Base-by-base conservation (phyloP, 2,888 invertebrate genomes). In the Corbicula japonica region DNA sequence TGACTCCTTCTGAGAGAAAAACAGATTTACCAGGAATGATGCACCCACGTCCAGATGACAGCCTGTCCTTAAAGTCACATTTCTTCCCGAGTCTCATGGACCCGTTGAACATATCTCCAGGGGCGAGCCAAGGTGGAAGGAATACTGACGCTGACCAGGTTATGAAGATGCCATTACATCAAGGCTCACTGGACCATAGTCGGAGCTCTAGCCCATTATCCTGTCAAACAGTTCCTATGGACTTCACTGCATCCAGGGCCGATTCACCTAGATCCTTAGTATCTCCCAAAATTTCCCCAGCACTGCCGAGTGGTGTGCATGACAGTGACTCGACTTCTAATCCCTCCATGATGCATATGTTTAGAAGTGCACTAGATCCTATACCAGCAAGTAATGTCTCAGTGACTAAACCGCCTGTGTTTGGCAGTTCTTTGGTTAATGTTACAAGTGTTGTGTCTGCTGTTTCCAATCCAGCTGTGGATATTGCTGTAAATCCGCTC, bases 81-180 rank as follows among this genome's bases (percentile, higher is more conserved):
- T 80, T 76, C 38, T 80, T 69, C 34, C 69, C 68, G 15, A 70
- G 75, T 28, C 35, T 80, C 35, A 32, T 80, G 48, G 80, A 80
- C 21, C 76, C 80, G 8, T 34, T 76, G 28, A 76, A 68, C 35
- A 61, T 80, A 38, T 80, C 80, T n/a, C 80, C 80, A 32, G 76
- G 76, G 34, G 34, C 73, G 18, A 34, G 72, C 32, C 61, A 75
- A 18, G 34, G 63, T 50, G 68, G 48, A 2, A 63, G 70, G 48
- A 56, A 56, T 35, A 72, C 54, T 21, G 54, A 54, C 12, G 21
- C 41, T 18, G 52, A 61, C 38, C 23, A 65, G 1, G 6, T 60
- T 23, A 26, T 60, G 26, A 61, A 75, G n/a, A 62, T 65, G 56
- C 32, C 58, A 26, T 26, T 46, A n/a, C 65, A 56, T 18, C 21